Evolutionary conservation across 2,797 vertebrate species (phyloP).

Genomic region (Phrynocephalus guinanensis): DNA sequence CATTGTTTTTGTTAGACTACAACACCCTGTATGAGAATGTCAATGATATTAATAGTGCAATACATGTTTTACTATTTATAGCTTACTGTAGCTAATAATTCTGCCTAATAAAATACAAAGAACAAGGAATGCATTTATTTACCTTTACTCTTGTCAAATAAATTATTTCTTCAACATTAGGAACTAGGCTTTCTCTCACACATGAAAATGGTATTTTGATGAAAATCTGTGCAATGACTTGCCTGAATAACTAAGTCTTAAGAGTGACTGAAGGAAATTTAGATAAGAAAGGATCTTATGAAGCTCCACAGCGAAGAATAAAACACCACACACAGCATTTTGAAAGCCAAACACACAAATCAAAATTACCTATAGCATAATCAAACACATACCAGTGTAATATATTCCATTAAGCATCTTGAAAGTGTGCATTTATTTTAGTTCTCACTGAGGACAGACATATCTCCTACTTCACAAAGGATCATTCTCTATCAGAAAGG

Average conservation of each 20-base stretch:
- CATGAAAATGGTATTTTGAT: slow-evolving; percentile 70
- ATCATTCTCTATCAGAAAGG: neutral
- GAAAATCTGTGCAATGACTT: slow-evolving; percentile 60
- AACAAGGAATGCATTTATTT: slow-evolving; percentile 67
- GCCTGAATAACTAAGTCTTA: slow-evolving; percentile 62
- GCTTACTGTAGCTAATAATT: slow-evolving; percentile 64
- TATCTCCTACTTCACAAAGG: neutral
- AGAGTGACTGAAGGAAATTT: slow-evolving; percentile 56
- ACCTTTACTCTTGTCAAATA: slow-evolving; percentile 64
- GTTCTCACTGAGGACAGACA: neutral
- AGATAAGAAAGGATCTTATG: slow-evolving; percentile 61
- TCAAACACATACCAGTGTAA: neutral
- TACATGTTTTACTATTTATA: slow-evolving; percentile 68
- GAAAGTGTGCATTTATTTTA: neutral
- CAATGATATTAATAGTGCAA: slow-evolving; percentile 64
- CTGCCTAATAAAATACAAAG: slow-evolving; percentile 68
- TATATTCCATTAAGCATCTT: slow-evolving; percentile 25
- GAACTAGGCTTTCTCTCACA: slow-evolving; percentile 60
- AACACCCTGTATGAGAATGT: slow-evolving; percentile 60
- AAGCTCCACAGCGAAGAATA: slow-evolving; percentile 35
- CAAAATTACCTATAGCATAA: neutral
- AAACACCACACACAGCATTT: slow-evolving; percentile 55
- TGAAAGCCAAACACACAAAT: slow-evolving; percentile 51
- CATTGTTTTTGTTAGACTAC: slow-evolving; percentile 67
- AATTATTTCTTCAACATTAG: slow-evolving; percentile 69